A percentile compares a stretch with the other conserved stretches of the same genome.
Conservation (phyloP, 1,140 invertebrate species). For the Schlechtendalia chinensis region DNA sequence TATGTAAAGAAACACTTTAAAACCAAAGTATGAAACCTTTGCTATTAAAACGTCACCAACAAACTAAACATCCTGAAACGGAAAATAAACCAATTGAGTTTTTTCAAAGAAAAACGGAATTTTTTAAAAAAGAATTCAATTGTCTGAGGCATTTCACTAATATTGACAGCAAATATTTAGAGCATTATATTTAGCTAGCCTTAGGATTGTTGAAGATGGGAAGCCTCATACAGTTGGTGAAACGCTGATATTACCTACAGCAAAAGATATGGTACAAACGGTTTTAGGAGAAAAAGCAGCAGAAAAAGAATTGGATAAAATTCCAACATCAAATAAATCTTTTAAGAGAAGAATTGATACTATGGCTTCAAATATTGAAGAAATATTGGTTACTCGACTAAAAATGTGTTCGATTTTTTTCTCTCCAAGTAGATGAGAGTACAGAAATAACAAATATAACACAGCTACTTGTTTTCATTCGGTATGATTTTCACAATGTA, state of each 20-base stretch:
- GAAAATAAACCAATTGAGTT: too few relatives aligned
- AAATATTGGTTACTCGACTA: conserved; percentile 3
- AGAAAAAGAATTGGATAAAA: conserved; percentile 53
- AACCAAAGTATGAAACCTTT: too few relatives aligned
- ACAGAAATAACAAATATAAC: conserved; percentile 17
- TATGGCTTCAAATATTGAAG: conserved; percentile 53
- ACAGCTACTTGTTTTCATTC: too few relatives aligned
- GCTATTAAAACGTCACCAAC: too few relatives aligned
- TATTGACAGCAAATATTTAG: too few relatives aligned
- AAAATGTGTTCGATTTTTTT: conserved; percentile 21
- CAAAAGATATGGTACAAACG: conserved; percentile 54
- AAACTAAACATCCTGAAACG: too few relatives aligned
- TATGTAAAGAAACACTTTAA: too few relatives aligned
- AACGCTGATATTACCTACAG: conserved; percentile 55
- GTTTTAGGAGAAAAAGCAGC: conserved; percentile 54
- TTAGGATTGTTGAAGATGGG: neutral
- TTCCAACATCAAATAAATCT: conserved; percentile 54
- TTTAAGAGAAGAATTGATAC: conserved; percentile 54
- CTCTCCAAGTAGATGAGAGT: conserved; percentile 27
- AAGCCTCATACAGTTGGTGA: conserved; percentile 54
- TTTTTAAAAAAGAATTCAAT: too few relatives aligned
- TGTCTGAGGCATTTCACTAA: too few relatives aligned
- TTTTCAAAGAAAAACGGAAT: too few relatives aligned
- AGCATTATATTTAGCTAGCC: conserved; percentile 12
- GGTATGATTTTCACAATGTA: neutral